A percentile compares a stretch with the other conserved stretches of the same genome.
Conservation (phyloP, 2,888 invertebrate species). For the Campoletis raptor region DNA sequence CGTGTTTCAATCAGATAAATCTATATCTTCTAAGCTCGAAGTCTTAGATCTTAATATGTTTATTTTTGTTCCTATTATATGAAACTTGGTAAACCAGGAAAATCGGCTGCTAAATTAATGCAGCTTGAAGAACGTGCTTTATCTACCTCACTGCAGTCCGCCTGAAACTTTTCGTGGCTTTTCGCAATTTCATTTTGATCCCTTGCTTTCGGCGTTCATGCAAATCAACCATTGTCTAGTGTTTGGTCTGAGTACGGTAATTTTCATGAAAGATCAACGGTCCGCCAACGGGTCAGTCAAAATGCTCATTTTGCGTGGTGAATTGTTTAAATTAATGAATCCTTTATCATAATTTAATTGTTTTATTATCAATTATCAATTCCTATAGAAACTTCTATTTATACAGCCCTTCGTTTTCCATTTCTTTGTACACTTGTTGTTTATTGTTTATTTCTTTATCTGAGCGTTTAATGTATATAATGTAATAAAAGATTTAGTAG, state of each 20-base stretch:
- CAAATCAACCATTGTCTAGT: constrained; percentile 21
- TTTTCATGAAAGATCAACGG: neutral
- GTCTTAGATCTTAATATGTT: neutral
- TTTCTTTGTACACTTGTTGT: too few relatives aligned
- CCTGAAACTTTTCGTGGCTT: constrained; percentile 23
- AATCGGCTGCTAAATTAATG: constrained; percentile 2
- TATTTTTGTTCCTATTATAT: neutral
- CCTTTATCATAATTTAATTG: neutral
- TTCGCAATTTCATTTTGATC: constrained; percentile 22
- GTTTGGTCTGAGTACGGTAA: neutral
- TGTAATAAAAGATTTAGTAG: too few relatives aligned
- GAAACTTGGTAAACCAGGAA: neutral
- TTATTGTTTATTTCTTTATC: too few relatives aligned
- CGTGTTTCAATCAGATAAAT: neutral
- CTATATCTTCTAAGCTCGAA: neutral
- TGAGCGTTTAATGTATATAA: too few relatives aligned
- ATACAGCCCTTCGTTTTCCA: neutral
- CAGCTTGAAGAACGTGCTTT: constrained; percentile 40
- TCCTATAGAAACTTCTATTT: neutral
- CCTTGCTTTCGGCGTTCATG: neutral
- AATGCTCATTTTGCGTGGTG: neutral
- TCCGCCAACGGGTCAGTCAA: constrained; percentile 13
- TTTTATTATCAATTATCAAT: neutral
- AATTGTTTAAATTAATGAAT: neutral
- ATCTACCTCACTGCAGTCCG: constrained; percentile 42